Conservation (phyloP, 2,113 vertebrate species). For the Serilophus lunatus region DNA sequence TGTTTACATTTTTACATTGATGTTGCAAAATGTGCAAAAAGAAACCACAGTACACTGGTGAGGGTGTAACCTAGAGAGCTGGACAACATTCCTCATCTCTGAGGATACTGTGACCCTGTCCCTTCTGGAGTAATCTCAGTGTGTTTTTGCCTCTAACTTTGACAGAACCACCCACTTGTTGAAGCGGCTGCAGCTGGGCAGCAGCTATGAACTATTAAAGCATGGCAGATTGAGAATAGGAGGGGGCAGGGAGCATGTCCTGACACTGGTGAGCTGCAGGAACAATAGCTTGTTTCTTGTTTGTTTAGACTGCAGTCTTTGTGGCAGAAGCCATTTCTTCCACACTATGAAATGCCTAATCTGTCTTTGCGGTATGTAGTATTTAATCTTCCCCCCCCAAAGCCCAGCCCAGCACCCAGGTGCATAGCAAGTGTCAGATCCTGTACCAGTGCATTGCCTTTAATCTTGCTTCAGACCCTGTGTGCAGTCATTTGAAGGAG, state of each 20-base stretch:
- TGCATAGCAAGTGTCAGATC: background rate
- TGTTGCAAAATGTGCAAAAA: background rate
- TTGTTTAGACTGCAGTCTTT: conserved; percentile 6
- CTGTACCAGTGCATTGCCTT: background rate
- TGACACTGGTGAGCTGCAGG: conserved; percentile 19
- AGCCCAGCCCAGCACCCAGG: background rate
- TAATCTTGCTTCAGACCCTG: background rate
- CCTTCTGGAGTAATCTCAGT: background rate
- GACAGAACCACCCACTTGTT: conserved; percentile 20
- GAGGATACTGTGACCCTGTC: background rate
- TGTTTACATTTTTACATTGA: background rate
- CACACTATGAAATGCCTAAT: background rate
- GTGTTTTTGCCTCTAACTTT: background rate
- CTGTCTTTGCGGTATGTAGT: background rate
- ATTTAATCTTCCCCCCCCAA: background rate
- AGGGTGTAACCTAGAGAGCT: background rate
- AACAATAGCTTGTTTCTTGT: conserved; percentile 57
- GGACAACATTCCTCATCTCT: background rate
- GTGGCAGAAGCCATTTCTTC: background rate
- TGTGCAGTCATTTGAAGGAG: background rate
- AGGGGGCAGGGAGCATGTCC: conserved; percentile 26
- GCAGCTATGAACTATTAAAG: conserved; percentile 10
- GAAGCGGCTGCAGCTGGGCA: conserved; percentile 37
- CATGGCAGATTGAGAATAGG: background rate
- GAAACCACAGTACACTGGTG: background rate